These are phyloP conservation scores for Pandemis heparana DNA, from an alignment of 2,888 invertebrate species.

Conservation along the genomic window DNA sequence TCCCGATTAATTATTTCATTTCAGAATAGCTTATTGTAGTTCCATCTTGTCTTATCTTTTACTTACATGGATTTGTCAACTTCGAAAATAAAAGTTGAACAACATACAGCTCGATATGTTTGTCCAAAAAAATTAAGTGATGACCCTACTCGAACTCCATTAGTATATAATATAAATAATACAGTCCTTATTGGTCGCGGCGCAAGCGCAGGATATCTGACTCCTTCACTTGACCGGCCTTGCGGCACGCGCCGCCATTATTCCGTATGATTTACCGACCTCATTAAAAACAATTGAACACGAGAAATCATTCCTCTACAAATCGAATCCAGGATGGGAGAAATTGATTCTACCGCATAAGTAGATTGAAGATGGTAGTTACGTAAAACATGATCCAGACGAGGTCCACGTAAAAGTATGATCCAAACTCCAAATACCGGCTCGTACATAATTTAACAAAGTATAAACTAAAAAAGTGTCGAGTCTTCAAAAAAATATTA, in stretches of 20 bases:
- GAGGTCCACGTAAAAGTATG: too few relatives aligned
- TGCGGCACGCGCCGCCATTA: slow-evolving; percentile 79
- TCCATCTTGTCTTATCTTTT: background rate
- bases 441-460: too few relatives aligned
- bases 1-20: background rate
- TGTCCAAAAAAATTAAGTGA: slow-evolving; percentile 9
- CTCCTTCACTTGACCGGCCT: slow-evolving; percentile 77
- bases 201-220: slow-evolving; percentile 67
- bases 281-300: slow-evolving; percentile 55
- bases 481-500: background rate
- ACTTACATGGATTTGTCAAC: background rate
- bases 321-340: background rate
- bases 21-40: background rate
- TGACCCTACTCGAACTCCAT: slow-evolving; percentile 51
- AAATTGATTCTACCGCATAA: slow-evolving; percentile 8
- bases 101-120: background rate
- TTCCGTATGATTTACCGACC: slow-evolving; percentile 70
- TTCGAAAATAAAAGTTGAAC: background rate
- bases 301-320: slow-evolving; percentile 13
- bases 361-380: background rate
- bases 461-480: too few relatives aligned
- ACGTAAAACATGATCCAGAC: too few relatives aligned
- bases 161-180: slow-evolving; percentile 65
- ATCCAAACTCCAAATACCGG: too few relatives aligned
- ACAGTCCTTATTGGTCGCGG: slow-evolving; percentile 61